Evolutionary conservation across 2,113 vertebrate species (phyloP).

Genomic region (Halichoerus grypus): DNA sequence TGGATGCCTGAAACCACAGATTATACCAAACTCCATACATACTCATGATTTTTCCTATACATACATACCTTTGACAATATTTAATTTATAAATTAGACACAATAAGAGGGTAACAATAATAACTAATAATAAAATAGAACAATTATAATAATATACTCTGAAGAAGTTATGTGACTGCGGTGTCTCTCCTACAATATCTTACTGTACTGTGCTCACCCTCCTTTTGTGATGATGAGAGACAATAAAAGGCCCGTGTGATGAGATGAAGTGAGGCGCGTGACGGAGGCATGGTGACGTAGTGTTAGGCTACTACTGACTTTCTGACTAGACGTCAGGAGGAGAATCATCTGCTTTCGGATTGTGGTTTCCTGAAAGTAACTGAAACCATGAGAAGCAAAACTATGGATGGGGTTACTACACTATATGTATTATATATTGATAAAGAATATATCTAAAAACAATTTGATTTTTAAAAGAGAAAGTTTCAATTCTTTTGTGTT

Average conservation of each 20-base stretch:
- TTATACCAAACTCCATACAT: background rate
- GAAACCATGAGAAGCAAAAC: background rate
- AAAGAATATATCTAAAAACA: background rate
- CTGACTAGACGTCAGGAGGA: background rate
- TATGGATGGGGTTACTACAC: background rate
- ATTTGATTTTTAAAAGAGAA: conserved; percentile 39
- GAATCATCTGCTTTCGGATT: background rate
- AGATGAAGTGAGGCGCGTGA: background rate
- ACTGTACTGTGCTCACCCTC: background rate
- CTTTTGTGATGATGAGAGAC: background rate
- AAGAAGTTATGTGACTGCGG: background rate
- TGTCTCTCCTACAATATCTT: background rate
- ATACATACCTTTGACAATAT: background rate
- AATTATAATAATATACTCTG: background rate
- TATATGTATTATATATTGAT: background rate
- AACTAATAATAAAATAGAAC: background rate
- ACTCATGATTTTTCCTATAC: background rate
- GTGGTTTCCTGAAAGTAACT: background rate
- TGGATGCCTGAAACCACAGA: background rate
- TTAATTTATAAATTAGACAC: background rate
- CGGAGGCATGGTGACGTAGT: background rate
- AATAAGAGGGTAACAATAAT: background rate
- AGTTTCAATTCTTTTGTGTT: conserved; percentile 24
- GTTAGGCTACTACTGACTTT: background rate
- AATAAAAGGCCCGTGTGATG: background rate